Base-by-base conservation (phyloP, 1,140 invertebrate species). In the Eurytemora carolleeae region DNA sequence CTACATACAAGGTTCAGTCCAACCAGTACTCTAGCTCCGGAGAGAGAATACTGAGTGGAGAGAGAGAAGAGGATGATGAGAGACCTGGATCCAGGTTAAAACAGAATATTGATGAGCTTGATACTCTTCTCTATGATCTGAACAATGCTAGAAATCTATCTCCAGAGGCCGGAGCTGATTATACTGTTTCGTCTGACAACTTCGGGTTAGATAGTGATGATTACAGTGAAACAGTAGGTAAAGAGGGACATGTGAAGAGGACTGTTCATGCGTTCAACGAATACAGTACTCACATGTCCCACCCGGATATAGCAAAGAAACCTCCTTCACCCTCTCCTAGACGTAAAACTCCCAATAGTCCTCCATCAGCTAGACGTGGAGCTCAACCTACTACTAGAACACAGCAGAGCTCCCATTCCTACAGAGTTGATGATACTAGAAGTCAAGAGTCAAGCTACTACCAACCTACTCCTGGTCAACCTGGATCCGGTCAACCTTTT, bases 71-170 rank as follows among this genome's bases (percentile, higher is more conserved):
- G 7, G n/a, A 7, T 44, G 31, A 44, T 44, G 31, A 44, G 7
- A 7, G 31, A 12, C 31, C 31, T 12, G 31, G 31, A 12, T 44
- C 31, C 31, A 44, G 31, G 18, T 25, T 62, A 12, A 62, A 62
- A 24, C 53, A 55, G 22, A 60, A 62, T 25, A 62, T 62, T 24
- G 60, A 62, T 20, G 60, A 62, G 25, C 22, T 62, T 19, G 60
- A 62, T 24, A 62, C 19, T 16, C 60, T 62, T 7, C 20, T 62
- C 19, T 55, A 55, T 25, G 60, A 62, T 21, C 26, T 62, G 53
- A 62, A 62, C 60, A 58, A 62, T 25, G 60, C 60, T 21, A 19
- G 54, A 25, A 55, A 56, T 12, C 21, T 61, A 52, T 56, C 59
- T 12, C 31, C 31, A 12, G 31, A 44, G 7, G n/a, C 31, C 7